Base-by-base conservation (phyloP, 1,140 invertebrate species). In the Daktulosphaira vitifoliae region DNA sequence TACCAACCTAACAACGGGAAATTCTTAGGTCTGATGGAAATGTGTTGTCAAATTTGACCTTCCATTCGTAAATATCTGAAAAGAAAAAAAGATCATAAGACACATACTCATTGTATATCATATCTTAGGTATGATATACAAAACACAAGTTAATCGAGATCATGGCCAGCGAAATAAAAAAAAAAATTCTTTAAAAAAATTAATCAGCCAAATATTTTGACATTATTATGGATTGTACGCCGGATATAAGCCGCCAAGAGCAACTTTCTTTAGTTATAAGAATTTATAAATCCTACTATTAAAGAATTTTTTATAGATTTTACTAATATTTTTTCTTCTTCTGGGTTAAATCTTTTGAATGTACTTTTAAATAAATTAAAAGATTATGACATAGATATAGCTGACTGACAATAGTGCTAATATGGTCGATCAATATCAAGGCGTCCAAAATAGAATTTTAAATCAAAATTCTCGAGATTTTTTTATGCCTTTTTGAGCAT, bases 401-500 rank as follows among this genome's bases (percentile, higher is more conserved):
- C 3, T 23, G 13, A 70, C 39, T 71, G 69, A 72, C 37, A 71
- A 70, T 46, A 70, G 67, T 11, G 46, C 48, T 20, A 66, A 46
- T 59, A 65, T 67, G 49, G 15, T 13, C 15, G 54, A 38, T 16
- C 25, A 44, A 20, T 59, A 59, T 59, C 20, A 44, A 25, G 54
- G 54, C 8, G 37, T 59, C 2, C 54, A 59, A 20, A 7, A 9
- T 7, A 39, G 42, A 26, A 44, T 59, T 16, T 11, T 44, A 59
- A 46, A 29, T 16, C 38, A 44, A 9, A 46, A 42, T 13, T 15
- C 38, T 1, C 6, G 37, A 16, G 54, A 33, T 1, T 44, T 59
- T 8, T 59, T 59, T 44, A 56, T 59, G 25, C 54, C 54, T 3
- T 59, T 33, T 59, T 5, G 5, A 16, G 54, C 25, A 25, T 38